Evolutionary conservation across 2,888 invertebrate species (phyloP).

Genomic region (Scaptomyza polygonia): DNA sequence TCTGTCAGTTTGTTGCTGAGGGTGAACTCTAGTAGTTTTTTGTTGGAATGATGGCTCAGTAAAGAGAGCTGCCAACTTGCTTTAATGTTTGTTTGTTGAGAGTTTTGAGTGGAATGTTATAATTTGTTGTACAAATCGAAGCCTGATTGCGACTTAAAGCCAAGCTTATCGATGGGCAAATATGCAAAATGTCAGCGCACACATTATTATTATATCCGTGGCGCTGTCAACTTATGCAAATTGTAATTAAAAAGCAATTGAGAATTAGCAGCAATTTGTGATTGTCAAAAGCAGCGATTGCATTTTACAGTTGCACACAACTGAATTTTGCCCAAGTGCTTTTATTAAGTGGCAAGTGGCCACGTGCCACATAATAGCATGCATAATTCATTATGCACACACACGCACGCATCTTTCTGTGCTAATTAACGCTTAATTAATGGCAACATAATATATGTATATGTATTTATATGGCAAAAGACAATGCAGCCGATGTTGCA

Average conservation of each 20-base stretch:
- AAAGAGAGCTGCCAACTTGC: slow-evolving; percentile 1
- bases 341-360: slow-evolving; percentile 24
- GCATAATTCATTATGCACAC: slow-evolving; percentile 68
- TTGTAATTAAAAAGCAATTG: slow-evolving; percentile 4
- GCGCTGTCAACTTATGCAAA: neutral
- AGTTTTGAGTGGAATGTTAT: no score
- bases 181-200: neutral
- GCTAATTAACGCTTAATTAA: slow-evolving; percentile 74
- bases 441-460: slow-evolving; percentile 42
- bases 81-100: no score
- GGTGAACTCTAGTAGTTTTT: neutral
- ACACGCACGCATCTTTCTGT: slow-evolving; percentile 32
- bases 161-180: neutral
- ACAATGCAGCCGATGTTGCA: slow-evolving; percentile 57
- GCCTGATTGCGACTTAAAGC: no score
- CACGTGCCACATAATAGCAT: slow-evolving; percentile 33
- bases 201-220: neutral
- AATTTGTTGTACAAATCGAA: neutral
- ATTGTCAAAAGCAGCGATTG: slow-evolving; percentile 9
- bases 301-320: slow-evolving; percentile 25
- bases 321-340: slow-evolving; percentile 38
- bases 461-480: slow-evolving; percentile 41
- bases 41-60: no score
- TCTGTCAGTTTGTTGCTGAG: slow-evolving; percentile 4
- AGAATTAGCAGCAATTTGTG: slow-evolving; percentile 6